phyloP scores from a whole-genome alignment of 2,113 vertebrate genomes.

The Corynorhinus townsendii region DNA sequence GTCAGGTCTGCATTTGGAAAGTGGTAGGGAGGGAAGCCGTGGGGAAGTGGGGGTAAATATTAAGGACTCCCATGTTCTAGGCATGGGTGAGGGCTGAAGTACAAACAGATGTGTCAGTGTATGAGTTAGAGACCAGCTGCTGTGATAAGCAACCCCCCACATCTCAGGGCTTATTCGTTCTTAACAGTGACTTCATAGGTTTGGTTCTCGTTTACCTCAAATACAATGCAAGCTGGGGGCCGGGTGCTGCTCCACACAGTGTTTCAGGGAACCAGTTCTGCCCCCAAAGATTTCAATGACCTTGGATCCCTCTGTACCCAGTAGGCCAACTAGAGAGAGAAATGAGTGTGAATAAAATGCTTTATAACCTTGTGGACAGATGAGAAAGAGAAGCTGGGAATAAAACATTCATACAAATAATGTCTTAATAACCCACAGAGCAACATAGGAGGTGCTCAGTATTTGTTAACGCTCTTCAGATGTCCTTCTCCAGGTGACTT shows the following conservation, averaged over 20 bases:
- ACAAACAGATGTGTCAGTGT: accelerated
- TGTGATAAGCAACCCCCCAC: not conserved
- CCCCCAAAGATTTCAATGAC: not conserved
- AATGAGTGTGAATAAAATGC: not conserved
- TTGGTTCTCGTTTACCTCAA: no score
- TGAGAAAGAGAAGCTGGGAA: not conserved
- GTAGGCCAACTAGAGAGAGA: not conserved
- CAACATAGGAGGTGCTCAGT: accelerated
- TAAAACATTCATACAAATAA: not conserved
- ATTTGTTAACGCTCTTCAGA: not conserved
- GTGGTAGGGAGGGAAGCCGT: accelerated
- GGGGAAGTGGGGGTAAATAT: accelerated
- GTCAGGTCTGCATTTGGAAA: not conserved
- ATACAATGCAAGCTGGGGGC: no score
- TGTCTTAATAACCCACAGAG: not conserved
- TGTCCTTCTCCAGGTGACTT: not conserved
- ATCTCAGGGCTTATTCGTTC: not conserved
- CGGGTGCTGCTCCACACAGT: not conserved
- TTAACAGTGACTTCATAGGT: not conserved
- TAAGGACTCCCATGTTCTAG: not conserved
- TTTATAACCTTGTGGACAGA: not conserved
- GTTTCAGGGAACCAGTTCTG: not conserved
- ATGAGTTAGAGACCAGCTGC: not conserved
- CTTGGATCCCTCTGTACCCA: not conserved
- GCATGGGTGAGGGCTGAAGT: not conserved